Conservation (phyloP, 2,113 vertebrate species). For the Lagopus leucura region DNA sequence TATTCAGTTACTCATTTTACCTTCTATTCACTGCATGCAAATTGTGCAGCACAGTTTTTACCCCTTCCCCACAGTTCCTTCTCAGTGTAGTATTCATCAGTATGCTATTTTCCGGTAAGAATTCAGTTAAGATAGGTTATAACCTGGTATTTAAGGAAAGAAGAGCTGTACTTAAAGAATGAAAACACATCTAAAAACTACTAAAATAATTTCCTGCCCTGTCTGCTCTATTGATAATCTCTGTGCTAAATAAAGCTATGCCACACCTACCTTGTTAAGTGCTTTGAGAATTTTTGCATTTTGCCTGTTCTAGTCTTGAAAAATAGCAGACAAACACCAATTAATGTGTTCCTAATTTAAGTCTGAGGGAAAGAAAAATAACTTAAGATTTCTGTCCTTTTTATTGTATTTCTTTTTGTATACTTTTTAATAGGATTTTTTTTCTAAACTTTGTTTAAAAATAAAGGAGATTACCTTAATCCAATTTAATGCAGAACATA, state of each 20-base stretch:
- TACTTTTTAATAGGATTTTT: background rate
- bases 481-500: background rate
- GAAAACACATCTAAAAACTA: background rate
- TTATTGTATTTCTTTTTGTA: background rate
- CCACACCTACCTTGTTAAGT: background rate
- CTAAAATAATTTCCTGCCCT: background rate
- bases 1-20: background rate
- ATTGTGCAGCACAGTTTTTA: background rate
- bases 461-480: background rate
- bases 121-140: background rate
- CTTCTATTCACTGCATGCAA: background rate
- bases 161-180: background rate
- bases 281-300: background rate
- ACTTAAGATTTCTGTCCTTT: background rate
- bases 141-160: fast-evolving
- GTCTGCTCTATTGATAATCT: background rate
- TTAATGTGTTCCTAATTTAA: background rate
- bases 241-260: background rate
- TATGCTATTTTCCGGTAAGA: background rate
- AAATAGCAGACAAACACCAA: background rate
- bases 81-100: background rate
- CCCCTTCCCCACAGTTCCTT: background rate
- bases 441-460: background rate
- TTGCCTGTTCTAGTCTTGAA: background rate
- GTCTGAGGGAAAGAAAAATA: background rate